Conservation (phyloP, 2,888 invertebrate species). For the Oxyscelio sp. region DNA sequence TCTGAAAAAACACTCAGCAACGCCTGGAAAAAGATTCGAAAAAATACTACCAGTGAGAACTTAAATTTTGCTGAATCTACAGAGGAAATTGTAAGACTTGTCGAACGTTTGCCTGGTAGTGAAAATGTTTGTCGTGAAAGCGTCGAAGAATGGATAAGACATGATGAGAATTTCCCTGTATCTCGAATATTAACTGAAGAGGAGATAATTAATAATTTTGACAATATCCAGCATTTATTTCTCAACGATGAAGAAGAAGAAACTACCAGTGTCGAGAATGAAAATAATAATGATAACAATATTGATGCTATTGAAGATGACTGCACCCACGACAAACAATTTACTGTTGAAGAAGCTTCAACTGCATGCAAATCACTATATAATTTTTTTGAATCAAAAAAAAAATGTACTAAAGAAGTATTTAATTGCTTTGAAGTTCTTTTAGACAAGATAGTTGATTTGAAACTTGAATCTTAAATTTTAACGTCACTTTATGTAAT, state of each 20-base stretch:
- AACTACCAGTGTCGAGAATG: conserved; percentile 3
- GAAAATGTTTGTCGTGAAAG: conserved; percentile 1
- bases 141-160: not conserved
- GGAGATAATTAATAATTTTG: conserved; percentile 10
- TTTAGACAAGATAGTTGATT: no score
- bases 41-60: not conserved
- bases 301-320: no score
- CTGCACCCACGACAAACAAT: no score
- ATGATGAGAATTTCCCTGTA: conserved; percentile 3
- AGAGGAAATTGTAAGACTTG: conserved; percentile 7
- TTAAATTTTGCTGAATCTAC: conserved; percentile 2
- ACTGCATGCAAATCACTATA: no score
- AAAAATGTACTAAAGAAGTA: no score
- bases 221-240: conserved; percentile 8
- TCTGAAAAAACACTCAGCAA: conserved; percentile 55
- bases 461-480: no score
- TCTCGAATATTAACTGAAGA: conserved; percentile 19
- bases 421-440: no score
- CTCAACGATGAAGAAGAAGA: conserved; percentile 5
- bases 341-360: no score
- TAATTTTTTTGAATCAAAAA: no score
- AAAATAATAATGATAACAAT: not conserved
- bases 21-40: conserved; percentile 74
- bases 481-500: no score
- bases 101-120: not conserved